Evolutionary conservation across 1,140 invertebrate genomes (phyloP).

Genomic region (Lepidurus packardi): DNA sequence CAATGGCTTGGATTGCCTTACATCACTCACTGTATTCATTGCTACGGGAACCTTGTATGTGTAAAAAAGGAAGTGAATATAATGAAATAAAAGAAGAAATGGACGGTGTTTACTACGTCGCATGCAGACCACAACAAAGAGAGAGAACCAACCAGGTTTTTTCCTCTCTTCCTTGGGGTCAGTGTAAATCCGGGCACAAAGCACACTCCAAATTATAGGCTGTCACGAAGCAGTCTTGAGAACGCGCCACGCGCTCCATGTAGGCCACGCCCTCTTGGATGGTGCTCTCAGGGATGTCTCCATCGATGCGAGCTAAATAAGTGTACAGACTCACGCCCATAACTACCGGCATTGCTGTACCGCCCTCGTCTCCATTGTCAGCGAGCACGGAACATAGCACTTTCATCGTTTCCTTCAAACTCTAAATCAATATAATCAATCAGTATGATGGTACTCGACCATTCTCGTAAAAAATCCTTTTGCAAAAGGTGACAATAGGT

Average conservation of each 20-base stretch:
- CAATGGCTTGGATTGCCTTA: neutral
- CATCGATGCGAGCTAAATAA: constrained; percentile 31
- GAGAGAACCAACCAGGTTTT: neutral
- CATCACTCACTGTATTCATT: neutral
- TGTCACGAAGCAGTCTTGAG: constrained; percentile 29
- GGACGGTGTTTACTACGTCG: neutral
- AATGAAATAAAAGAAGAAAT: neutral
- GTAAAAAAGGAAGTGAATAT: neutral
- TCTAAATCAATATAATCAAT: constrained; percentile 27
- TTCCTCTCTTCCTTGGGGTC: neutral
- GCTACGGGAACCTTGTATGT: neutral
- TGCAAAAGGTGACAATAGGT: no score
- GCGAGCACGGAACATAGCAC: constrained; percentile 25
- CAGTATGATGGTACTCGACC: neutral
- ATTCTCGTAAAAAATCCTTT: no score
- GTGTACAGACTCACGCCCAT: constrained; percentile 30
- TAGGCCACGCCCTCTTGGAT: constrained; percentile 26
- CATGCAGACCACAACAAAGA: neutral
- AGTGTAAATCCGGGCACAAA: constrained; percentile 31
- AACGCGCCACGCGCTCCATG: constrained; percentile 25
- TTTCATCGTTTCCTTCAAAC: constrained; percentile 32
- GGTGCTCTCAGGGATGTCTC: constrained; percentile 30
- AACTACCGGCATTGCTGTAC: constrained; percentile 25
- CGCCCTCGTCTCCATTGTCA: constrained; percentile 25
- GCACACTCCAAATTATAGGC: constrained; percentile 31